Percentiles rank a stretch among this genome's conserved stretches.
Evolutionary conservation across 2,797 vertebrate species (phyloP).

Genomic region (Cirrhinus mrigala): DNA sequence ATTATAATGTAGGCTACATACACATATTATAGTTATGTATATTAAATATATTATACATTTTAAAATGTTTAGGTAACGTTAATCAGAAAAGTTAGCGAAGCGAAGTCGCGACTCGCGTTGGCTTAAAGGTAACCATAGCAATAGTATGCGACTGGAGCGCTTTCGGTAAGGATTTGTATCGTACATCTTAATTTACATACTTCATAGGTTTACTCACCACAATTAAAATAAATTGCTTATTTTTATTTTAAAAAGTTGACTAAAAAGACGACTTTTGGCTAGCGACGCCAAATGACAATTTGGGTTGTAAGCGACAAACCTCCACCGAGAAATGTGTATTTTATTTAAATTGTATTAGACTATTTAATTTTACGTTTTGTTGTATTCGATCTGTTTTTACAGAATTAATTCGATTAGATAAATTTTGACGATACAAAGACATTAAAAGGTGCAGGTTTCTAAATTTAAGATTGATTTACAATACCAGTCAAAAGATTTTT

Average conservation of each 20-base stretch:
- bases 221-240: background rate
- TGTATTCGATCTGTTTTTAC: background rate
- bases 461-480: too few relatives aligned
- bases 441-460: background rate
- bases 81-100: background rate
- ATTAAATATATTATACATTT: background rate
- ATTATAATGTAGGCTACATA: background rate
- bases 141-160: background rate
- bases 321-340: background rate
- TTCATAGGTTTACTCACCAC: background rate
- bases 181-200: background rate
- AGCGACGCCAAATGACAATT: background rate
- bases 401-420: background rate
- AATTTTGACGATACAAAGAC: background rate
- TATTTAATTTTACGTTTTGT: background rate
- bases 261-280: background rate
- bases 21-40: too few relatives aligned
- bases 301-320: background rate
- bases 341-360: background rate
- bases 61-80: background rate
- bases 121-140: background rate
- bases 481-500: too few relatives aligned
- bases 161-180: background rate
- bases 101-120: background rate
- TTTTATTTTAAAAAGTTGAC: background rate